Conservation (phyloP, 2,888 invertebrate species). For the Nymphalis urticae region DNA sequence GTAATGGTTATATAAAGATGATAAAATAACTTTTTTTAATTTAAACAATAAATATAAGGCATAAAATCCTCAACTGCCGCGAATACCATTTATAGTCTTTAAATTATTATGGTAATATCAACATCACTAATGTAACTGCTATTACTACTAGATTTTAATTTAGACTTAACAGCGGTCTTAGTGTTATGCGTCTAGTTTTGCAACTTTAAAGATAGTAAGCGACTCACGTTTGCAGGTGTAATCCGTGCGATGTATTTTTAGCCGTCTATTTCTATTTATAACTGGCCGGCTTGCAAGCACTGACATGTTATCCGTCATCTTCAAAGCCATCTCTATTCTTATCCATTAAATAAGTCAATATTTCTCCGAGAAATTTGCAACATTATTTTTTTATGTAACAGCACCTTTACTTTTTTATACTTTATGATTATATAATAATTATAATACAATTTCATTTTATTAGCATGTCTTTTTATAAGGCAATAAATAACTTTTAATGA, state of each 20-base stretch:
- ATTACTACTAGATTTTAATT: slow-evolving; percentile 24
- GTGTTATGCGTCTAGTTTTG: slow-evolving; percentile 20
- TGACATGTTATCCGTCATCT: slow-evolving; percentile 62
- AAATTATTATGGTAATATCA: slow-evolving; percentile 16
- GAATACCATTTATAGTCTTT: slow-evolving; percentile 12
- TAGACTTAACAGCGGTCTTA: slow-evolving; percentile 17
- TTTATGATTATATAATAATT: background rate
- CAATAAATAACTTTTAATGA: no score
- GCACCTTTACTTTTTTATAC: slow-evolving; percentile 14
- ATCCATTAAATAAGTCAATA: slow-evolving; percentile 38
- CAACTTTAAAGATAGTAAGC: slow-evolving; percentile 25
- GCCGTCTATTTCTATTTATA: slow-evolving; percentile 69
- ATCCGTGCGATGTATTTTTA: slow-evolving; percentile 75
- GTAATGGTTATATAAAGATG: slow-evolving; percentile 21
- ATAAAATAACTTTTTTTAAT: slow-evolving; percentile 14
- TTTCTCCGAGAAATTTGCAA: slow-evolving; percentile 32
- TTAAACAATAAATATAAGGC: slow-evolving; percentile 16
- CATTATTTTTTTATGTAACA: slow-evolving; percentile 21
- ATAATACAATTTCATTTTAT: background rate
- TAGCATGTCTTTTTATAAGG: no score
- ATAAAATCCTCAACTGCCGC: slow-evolving; percentile 4
- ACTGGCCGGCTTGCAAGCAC: slow-evolving; percentile 63
- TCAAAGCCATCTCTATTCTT: slow-evolving; percentile 47
- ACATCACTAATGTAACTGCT: slow-evolving; percentile 16
- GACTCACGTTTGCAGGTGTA: slow-evolving; percentile 57